Evolutionary conservation across 2,113 vertebrate species (phyloP).

Genomic region (Percina caprodes): DNA sequence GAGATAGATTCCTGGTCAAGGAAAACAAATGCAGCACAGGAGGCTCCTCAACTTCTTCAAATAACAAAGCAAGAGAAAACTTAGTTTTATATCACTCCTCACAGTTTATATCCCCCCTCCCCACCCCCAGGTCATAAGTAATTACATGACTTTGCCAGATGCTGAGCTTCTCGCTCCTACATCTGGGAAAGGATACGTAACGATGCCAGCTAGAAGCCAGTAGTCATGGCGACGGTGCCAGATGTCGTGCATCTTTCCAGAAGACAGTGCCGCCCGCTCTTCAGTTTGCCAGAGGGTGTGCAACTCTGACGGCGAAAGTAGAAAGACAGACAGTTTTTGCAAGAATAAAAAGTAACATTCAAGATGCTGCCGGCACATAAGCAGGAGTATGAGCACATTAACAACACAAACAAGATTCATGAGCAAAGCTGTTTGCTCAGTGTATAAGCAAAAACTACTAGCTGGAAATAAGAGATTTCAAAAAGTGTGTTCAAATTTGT

Average conservation of each 20-base stretch:
- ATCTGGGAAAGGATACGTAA: constrained; percentile 92
- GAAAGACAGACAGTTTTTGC: constrained; percentile 15
- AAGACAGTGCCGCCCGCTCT: constrained; percentile 93
- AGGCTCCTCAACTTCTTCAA: constrained; percentile 24
- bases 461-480: not conserved
- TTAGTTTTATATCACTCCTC: constrained; percentile 14
- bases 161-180: constrained; percentile 10
- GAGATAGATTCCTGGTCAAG: constrained; percentile 63
- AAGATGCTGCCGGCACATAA: constrained; percentile 3
- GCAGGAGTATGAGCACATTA: not conserved
- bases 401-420: constrained; percentile 18
- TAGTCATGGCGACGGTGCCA: constrained; percentile 99
- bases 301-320: constrained; percentile 84
- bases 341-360: constrained; percentile 10
- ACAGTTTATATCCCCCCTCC: constrained; percentile 33
- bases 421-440: not conserved
- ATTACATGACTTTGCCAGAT: constrained; percentile 37
- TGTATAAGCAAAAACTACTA: not conserved
- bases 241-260: constrained; percentile 97
- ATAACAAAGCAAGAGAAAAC: constrained; percentile 10
- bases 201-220: constrained; percentile 97
- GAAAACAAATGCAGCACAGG: constrained; percentile 22
- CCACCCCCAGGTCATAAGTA: constrained; percentile 29
- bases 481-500: too few species aligned
- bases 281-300: constrained; percentile 99